Conservation (phyloP, 2,113 vertebrate genomes). For the Phrynosoma blainvillii region DNA sequence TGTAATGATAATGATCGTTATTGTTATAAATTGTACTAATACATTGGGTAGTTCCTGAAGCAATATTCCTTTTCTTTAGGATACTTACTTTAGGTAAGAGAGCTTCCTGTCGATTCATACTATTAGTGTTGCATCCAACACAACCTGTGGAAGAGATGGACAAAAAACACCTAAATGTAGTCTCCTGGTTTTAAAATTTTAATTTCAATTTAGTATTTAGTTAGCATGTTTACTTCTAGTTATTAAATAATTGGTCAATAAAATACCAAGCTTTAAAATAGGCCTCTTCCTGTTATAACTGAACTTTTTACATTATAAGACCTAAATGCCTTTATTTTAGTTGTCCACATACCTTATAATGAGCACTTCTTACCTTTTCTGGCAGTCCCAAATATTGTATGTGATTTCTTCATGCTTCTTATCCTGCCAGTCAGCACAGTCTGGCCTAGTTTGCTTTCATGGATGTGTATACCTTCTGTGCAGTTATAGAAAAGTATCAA, state of each 20-base stretch:
- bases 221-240: background rate
- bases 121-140: background rate
- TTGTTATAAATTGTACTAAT: too few species aligned
- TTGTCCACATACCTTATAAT: conserved; percentile 17
- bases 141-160: conserved; percentile 30
- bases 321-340: conserved; percentile 45
- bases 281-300: conserved; percentile 9
- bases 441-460: background rate
- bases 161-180: background rate
- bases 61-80: too few species aligned
- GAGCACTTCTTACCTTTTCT: conserved; percentile 42
- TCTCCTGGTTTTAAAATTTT: conserved; percentile 16
- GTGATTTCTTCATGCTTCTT: conserved; percentile 4
- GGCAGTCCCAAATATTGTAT: conserved; percentile 37
- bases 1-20: too few species aligned
- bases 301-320: conserved; percentile 47
- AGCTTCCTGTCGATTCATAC: too few species aligned
- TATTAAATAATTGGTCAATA: conserved; percentile 16
- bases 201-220: background rate
- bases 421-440: background rate
- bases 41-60: too few species aligned
- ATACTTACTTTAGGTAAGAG: too few species aligned
- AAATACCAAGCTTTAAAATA: conserved; percentile 1
- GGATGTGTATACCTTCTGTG: conserved; percentile 20
- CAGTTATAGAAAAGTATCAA: conserved; percentile 21